A percentile compares a stretch with the other conserved stretches of the same genome.
These are phyloP conservation scores for Luscinia megarhynchos DNA, from an alignment of 2,797 vertebrate genomes.

Conservation along the genomic window DNA sequence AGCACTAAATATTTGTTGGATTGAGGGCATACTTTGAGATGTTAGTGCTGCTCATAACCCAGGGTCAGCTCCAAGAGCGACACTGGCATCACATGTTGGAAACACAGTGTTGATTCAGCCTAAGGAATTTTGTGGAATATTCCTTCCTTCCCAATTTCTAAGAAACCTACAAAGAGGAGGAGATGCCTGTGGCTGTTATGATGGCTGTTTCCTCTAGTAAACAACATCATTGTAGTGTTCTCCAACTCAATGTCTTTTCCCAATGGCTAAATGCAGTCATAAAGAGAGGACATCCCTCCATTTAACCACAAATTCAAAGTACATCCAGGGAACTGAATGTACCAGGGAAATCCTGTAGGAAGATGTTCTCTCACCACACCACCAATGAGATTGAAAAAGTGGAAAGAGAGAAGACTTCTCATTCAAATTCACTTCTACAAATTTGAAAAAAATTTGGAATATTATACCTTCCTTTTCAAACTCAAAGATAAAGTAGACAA, in stretches of 20 bases:
- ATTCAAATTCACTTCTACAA: background rate
- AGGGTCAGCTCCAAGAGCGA: background rate
- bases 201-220: background rate
- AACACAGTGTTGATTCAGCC: background rate
- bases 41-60: background rate
- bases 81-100: fast-evolving
- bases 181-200: background rate
- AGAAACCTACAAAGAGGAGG: background rate
- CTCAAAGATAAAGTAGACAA: background rate
- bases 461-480: background rate
- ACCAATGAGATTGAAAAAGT: background rate
- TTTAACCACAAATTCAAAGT: background rate
- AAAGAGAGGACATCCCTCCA: background rate
- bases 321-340: background rate
- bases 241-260: background rate
- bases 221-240: background rate
- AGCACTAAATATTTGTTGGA: background rate
- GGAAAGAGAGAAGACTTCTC: background rate
- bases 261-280: background rate
- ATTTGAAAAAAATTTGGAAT: background rate
- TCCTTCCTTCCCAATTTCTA: background rate
- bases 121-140: background rate
- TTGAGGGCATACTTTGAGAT: background rate
- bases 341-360: conserved; percentile 3
- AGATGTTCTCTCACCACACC: background rate